Evolutionary conservation across 2,113 vertebrate species (phyloP).

Genomic region (Zosterops lateralis): DNA sequence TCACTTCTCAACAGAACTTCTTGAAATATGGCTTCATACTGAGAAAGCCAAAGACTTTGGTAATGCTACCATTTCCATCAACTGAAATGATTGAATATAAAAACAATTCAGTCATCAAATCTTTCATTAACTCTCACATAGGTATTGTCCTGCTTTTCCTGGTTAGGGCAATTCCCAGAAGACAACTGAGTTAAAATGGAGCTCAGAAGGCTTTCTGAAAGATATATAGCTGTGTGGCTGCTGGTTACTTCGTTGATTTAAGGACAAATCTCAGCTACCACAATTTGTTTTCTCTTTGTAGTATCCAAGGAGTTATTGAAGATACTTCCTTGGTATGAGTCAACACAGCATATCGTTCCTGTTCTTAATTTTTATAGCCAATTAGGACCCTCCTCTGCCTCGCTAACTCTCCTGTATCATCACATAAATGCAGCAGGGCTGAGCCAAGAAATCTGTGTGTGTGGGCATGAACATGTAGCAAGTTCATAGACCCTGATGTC

Average conservation of each 20-base stretch:
- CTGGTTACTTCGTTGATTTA: not conserved
- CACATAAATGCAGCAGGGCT: not conserved
- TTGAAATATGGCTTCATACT: not conserved
- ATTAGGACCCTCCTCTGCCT: not conserved
- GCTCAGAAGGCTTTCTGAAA: not conserved
- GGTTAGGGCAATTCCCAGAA: not conserved
- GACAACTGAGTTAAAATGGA: not conserved
- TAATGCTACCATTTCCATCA: not conserved
- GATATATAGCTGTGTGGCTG: accelerated
- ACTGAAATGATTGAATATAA: not conserved
- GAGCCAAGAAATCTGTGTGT: constrained; percentile 1
- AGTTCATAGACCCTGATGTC: not conserved
- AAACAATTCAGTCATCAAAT: not conserved
- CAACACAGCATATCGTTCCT: not conserved
- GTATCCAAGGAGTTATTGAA: not conserved
- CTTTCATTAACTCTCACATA: not conserved
- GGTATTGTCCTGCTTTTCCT: not conserved
- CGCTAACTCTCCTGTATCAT: not conserved
- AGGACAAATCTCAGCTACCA: not conserved
- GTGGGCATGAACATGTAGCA: not conserved
- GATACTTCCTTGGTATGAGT: not conserved
- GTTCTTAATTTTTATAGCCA: not conserved
- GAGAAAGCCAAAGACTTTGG: not conserved
- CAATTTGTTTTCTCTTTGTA: not conserved
- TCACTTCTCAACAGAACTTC: not conserved